A percentile compares a stretch with the other conserved stretches of the same genome.
phyloP scores from a whole-genome alignment of 2,113 vertebrate species.

The Archilochus colubris region DNA sequence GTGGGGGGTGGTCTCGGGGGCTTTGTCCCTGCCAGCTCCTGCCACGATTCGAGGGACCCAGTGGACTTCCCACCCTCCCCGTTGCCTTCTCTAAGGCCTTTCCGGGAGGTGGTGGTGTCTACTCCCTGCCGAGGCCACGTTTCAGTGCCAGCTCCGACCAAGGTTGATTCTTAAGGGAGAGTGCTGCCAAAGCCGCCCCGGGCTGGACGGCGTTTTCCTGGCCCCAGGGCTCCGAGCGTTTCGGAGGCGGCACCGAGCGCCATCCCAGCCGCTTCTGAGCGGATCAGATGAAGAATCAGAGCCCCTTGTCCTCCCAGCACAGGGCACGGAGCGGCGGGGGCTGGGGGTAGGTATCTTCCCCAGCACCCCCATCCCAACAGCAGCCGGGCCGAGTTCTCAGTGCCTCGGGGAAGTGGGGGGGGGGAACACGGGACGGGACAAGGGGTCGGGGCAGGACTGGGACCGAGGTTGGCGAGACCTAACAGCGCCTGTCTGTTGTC shows the following conservation, averaged over 20 bases:
- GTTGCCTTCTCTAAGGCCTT: neutral
- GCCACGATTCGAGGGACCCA: too few species aligned
- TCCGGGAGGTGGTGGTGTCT: rapidly evolving
- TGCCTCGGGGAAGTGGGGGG: neutral
- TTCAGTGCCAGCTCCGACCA: neutral
- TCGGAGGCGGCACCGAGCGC: neutral
- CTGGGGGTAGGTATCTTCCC: too few species aligned
- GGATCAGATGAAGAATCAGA: too few species aligned
- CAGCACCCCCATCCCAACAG: rapidly evolving
- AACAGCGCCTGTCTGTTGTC: neutral
- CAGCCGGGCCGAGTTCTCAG: neutral
- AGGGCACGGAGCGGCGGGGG: neutral
- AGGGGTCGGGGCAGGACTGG: neutral
- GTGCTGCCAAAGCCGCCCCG: neutral
- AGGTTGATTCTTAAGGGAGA: neutral
- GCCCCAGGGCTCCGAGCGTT: neutral
- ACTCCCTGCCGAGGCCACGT: rapidly evolving
- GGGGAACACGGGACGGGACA: too few species aligned
- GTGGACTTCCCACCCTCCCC: too few species aligned
- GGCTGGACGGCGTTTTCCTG: too few species aligned
- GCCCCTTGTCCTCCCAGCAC: too few species aligned
- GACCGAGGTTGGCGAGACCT: neutral
- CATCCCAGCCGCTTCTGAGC: neutral
- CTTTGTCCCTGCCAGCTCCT: neutral
- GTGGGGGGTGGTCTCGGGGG: too few species aligned